Percentiles rank a stretch among this genome's conserved stretches.
phyloP scores from a whole-genome alignment of 2,797 vertebrate genomes.

The Serranus cabrilla region DNA sequence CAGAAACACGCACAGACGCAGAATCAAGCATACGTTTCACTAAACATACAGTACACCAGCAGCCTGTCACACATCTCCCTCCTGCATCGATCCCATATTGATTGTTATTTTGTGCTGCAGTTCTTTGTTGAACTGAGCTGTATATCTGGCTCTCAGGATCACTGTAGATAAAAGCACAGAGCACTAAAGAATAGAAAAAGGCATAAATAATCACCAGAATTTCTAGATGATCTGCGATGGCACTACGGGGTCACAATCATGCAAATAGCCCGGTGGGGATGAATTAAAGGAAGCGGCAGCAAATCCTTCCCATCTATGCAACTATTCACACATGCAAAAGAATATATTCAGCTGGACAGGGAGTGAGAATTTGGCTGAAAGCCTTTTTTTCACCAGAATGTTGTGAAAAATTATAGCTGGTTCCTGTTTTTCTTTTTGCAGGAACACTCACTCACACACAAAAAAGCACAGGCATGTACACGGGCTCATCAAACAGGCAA shows the following conservation, averaged over 20 bases:
- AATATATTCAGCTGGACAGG: constrained; percentile 17
- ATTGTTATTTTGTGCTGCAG: constrained; percentile 42
- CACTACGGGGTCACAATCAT: constrained; percentile 39
- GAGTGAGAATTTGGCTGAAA: constrained; percentile 24
- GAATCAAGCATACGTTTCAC: constrained; percentile 20
- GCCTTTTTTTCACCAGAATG: not conserved
- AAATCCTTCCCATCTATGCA: constrained; percentile 25
- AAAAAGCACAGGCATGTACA: constrained; percentile 20
- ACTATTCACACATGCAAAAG: constrained; percentile 31
- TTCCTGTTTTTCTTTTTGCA: constrained; percentile 23
- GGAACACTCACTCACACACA: not conserved
- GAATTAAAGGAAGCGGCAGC: constrained; percentile 43
- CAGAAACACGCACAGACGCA: constrained; percentile 15
- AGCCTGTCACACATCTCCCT: constrained; percentile 11
- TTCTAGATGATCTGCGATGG: constrained; percentile 31
- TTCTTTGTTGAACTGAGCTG: constrained; percentile 1
- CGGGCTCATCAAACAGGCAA: constrained; percentile 34
- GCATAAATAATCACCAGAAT: constrained; percentile 19
- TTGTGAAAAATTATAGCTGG: constrained; percentile 6
- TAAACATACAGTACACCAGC: constrained; percentile 26
- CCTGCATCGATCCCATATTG: constrained; percentile 43
- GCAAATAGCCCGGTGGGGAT: constrained; percentile 20
- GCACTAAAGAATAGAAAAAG: not conserved
- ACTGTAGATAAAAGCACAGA: constrained; percentile 12
- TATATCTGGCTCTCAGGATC: constrained; percentile 8